A percentile compares a stretch with the other conserved stretches of the same genome.
Evolutionary conservation across 2,888 invertebrate species (phyloP).

Genomic region (Macaria liturata): DNA sequence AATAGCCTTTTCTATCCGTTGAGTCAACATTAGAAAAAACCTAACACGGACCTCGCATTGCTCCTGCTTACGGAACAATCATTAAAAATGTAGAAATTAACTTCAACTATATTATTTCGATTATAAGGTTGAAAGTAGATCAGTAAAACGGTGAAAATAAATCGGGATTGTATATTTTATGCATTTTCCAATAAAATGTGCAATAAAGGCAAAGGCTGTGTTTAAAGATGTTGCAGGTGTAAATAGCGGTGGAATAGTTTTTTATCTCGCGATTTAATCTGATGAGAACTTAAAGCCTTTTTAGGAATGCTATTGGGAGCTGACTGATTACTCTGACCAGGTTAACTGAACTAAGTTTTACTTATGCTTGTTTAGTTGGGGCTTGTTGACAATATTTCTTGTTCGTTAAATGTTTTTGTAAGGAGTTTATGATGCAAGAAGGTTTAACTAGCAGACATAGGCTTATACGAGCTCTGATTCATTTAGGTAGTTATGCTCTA

Average conservation of each 20-base stretch:
- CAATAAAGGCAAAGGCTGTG: conserved; percentile 27
- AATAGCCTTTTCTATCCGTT: conserved; percentile 56
- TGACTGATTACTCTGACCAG: too few relatives aligned
- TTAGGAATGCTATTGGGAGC: conserved; percentile 5
- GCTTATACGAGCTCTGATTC: too few relatives aligned
- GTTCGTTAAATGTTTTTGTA: too few relatives aligned
- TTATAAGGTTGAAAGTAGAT: conserved; percentile 27
- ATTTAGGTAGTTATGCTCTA: too few relatives aligned
- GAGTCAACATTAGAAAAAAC: conserved; percentile 49
- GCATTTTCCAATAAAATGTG: conserved; percentile 23
- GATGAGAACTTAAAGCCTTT: conserved; percentile 25
- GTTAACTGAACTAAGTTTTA: too few relatives aligned
- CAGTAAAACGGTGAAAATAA: conserved; percentile 7
- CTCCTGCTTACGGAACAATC: conserved; percentile 37
- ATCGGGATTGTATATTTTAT: conserved; percentile 25
- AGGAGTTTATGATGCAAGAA: too few relatives aligned
- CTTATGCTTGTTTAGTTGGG: too few relatives aligned
- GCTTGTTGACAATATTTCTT: too few relatives aligned
- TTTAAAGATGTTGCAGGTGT: conserved; percentile 32
- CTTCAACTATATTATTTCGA: conserved; percentile 31
- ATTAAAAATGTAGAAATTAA: conserved; percentile 27
- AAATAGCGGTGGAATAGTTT: conserved; percentile 21
- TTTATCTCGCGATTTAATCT: conserved; percentile 20
- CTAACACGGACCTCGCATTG: conserved; percentile 41
- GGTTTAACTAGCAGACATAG: too few relatives aligned